Evolutionary conservation across 2,888 invertebrate genomes (phyloP).

Genomic region (Oconnorella tubifera): DNA sequence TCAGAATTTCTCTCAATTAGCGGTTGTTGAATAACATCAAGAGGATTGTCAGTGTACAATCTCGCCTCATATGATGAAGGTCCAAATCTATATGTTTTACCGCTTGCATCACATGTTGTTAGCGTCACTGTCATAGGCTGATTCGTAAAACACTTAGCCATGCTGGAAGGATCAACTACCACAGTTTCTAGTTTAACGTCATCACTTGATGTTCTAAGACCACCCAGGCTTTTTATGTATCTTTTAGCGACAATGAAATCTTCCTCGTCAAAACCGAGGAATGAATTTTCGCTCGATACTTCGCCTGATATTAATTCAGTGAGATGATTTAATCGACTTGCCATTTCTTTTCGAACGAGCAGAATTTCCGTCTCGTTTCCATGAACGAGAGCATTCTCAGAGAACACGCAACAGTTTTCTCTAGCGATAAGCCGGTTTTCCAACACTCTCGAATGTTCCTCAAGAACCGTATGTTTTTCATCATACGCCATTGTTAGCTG

Average conservation of each 20-base stretch:
- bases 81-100: constrained; percentile 53
- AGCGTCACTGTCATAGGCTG: constrained; percentile 54
- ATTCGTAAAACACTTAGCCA: too few species aligned
- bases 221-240: constrained; percentile 48
- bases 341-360: constrained; percentile 59
- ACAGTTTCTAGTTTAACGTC: constrained; percentile 40
- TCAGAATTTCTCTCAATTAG: background rate
- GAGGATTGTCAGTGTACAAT: constrained; percentile 16
- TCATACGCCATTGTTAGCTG: constrained; percentile 49
- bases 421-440: constrained; percentile 55
- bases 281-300: constrained; percentile 53
- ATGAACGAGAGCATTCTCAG: constrained; percentile 58
- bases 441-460: constrained; percentile 51
- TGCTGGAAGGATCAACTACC: too few species aligned
- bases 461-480: constrained; percentile 50
- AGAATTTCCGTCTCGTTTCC: constrained; percentile 59
- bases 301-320: too few species aligned
- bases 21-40: constrained; percentile 31
- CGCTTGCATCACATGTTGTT: constrained; percentile 52
- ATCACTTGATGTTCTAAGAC: constrained; percentile 54
- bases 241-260: constrained; percentile 45
- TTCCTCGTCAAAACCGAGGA: constrained; percentile 49
- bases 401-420: constrained; percentile 57
- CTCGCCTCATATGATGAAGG: constrained; percentile 47
- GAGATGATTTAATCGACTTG: too few species aligned